A percentile compares a stretch with the other conserved stretches of the same genome.
Evolutionary conservation across 2,113 vertebrate species (phyloP).

Genomic region (Oplegnathus fasciatus): DNA sequence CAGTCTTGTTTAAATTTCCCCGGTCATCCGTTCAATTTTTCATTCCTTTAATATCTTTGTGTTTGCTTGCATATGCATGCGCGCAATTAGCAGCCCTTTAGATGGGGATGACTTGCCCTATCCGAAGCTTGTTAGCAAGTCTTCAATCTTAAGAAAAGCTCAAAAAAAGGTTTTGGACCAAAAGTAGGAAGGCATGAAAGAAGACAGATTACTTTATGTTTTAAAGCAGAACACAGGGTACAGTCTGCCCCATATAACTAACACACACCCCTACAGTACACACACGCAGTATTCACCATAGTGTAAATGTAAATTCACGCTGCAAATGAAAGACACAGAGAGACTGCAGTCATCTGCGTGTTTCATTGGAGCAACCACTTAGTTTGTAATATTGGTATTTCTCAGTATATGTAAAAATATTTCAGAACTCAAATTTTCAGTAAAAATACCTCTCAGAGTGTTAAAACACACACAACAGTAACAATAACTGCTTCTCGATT

Average conservation of each 20-base stretch:
- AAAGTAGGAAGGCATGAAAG: neutral
- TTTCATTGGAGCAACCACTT: neutral
- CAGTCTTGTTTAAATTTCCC: neutral
- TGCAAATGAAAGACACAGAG: neutral
- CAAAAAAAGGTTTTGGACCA: neutral
- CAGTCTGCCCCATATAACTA: conserved; percentile 32
- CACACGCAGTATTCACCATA: neutral
- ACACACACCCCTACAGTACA: neutral
- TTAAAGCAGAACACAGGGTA: conserved; percentile 30
- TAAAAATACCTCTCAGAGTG: neutral
- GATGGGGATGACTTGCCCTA: neutral
- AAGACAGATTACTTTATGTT: conserved; percentile 32
- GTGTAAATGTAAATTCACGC: conserved; percentile 10
- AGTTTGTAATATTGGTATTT: conserved; percentile 1
- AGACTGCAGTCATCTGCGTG: neutral
- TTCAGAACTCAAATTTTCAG: neutral
- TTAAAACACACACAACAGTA: conserved; percentile 5
- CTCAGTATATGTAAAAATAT: neutral
- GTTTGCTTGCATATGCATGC: neutral
- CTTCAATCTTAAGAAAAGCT: neutral
- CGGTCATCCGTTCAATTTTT: neutral
- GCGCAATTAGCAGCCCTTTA: neutral
- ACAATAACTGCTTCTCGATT: neutral
- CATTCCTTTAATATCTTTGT: neutral
- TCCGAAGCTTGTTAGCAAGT: neutral